Percentiles rank a stretch among this genome's conserved stretches.
Conservation (phyloP, 2,797 vertebrate species). For the Coluber constrictor region DNA sequence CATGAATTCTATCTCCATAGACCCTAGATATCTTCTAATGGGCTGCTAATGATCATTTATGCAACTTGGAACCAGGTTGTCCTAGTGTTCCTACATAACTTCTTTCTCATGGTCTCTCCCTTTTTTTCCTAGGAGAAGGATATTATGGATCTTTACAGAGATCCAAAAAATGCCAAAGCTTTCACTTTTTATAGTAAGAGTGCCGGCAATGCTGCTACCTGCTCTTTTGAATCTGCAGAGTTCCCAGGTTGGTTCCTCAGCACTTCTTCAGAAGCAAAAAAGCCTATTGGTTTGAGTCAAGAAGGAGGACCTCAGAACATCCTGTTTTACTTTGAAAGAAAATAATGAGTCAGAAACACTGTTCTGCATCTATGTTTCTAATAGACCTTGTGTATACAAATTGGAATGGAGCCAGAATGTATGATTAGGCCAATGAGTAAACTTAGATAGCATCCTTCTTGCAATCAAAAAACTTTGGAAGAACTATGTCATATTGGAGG, state of each 20-base stretch:
- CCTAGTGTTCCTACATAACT: neutral
- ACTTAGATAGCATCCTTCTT: neutral
- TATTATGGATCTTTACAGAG: neutral
- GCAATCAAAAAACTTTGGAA: neutral
- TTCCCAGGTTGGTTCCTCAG: conserved; percentile 6
- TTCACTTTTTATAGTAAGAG: conserved; percentile 1
- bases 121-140: neutral
- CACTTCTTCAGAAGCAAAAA: neutral
- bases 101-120: neutral
- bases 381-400: neutral
- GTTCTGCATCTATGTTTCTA: neutral
- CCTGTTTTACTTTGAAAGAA: conserved; percentile 5
- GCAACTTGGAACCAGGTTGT: neutral
- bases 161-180: neutral
- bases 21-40: neutral
- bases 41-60: neutral
- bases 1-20: neutral
- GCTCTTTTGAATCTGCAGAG: conserved; percentile 15
- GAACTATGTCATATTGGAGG: neutral
- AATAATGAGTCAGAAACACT: neutral
- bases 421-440: neutral
- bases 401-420: neutral
- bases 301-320: neutral
- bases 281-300: neutral
- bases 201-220: neutral